Evolutionary conservation across 2,113 vertebrate genomes (phyloP), one percentile per base, ranked within the genome.

Genomic region (Aspiorhynchus laticeps): DNA sequence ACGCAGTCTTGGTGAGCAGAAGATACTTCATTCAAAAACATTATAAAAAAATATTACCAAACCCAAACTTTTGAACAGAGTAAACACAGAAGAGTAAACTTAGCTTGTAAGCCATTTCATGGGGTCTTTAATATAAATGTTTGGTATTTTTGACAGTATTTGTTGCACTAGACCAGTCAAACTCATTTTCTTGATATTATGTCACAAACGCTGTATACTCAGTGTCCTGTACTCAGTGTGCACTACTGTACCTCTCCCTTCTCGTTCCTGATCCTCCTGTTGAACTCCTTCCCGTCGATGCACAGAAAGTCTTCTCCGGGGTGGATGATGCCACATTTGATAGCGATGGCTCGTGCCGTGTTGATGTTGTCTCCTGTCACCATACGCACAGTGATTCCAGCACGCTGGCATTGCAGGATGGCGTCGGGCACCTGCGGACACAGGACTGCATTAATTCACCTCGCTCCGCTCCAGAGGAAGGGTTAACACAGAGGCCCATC

Each of bases 291-390:
- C 38, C 98, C 98, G 24, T 99, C 98, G 1, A 99, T 97, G 93
- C 98, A 99, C 67, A 99, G 94, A 88, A 99, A 99, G 90, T 99
- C 98, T 80, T 99, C 98, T 84, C 98, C 98, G 0, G 98, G 98
- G 53, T 97, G 97, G 91, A 99, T 97, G 93, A 99, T 99, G 51
- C 98, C 98, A 43, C 98, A 99, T 84, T 99, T 99, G 90, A 98
- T 98, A 90, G 98, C 98, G 46, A 99, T 99, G 91, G 98, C 98
- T 76, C 98, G 95, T 48, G 98, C 98, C 0, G 98, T 99, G 94
- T 99, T 99, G 90, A 99, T 99, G 92, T 99, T 99, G 95, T 99
- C 98, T 15, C 98, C 98, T 0, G 98, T 99, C 86, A 99, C 98
- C 98, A 99, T 99, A 73, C 98, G 97, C 79, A 99, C 98, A 0